Evolutionary conservation across 2,888 invertebrate species (phyloP).

Genomic region (Chelonus formosanus): DNA sequence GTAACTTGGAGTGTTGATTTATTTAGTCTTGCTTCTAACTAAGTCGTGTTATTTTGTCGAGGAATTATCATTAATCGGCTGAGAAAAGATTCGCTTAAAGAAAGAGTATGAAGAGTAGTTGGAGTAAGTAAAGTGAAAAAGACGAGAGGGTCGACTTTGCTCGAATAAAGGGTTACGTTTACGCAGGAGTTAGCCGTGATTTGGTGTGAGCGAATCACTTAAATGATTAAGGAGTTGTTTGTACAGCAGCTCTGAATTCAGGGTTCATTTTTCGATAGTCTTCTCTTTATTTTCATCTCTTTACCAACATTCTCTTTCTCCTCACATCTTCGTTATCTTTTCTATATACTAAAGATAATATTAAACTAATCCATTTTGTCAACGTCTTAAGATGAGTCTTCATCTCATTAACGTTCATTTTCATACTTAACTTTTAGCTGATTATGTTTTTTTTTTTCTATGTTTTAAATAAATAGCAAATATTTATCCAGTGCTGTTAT

Average conservation of each 20-base stretch:
- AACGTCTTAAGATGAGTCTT: conserved; percentile 51
- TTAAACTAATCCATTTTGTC: conserved; percentile 63
- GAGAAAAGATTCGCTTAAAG: conserved; percentile 26
- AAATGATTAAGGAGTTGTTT: conserved; percentile 66
- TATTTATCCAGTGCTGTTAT: too few relatives aligned
- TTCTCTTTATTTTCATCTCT: conserved; percentile 17
- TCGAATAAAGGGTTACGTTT: conserved; percentile 54
- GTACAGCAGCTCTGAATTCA: conserved; percentile 52
- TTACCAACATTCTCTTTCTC: too few relatives aligned
- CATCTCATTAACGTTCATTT: conserved; percentile 53
- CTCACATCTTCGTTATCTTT: conserved; percentile 12
- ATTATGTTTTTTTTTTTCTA: too few relatives aligned
- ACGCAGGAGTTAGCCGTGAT: conserved; percentile 56
- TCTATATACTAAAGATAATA: conserved; percentile 40
- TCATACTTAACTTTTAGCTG: conserved; percentile 20
- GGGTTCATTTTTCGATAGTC: conserved; percentile 52
- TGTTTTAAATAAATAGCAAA: too few relatives aligned
- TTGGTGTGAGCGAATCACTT: conserved; percentile 63
- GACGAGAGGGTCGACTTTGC: conserved; percentile 38
- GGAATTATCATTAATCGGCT: conserved; percentile 52
- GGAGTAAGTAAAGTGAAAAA: neutral
- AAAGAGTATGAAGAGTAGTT: neutral
- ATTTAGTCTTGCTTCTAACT: neutral
- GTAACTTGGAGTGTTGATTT: too few relatives aligned
- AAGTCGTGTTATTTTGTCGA: conserved; percentile 33